Conservation (phyloP, 2,888 invertebrate species). For the Syritta pipiens region DNA sequence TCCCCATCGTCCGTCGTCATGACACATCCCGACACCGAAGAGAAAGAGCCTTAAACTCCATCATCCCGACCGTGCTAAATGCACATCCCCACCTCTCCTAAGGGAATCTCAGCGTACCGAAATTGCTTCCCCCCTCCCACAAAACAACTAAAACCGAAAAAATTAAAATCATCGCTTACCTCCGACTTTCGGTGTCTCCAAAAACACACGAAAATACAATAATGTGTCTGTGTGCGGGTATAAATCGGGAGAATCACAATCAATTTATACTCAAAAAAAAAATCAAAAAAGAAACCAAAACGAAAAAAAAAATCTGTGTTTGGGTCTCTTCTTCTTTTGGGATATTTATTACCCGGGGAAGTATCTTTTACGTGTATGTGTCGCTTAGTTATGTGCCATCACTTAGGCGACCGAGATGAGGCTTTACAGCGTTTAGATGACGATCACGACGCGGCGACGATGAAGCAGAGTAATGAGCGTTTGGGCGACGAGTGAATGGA, state of each 20-base stretch:
- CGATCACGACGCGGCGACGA: too few relatives aligned
- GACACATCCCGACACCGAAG: too few relatives aligned
- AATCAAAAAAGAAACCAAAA: slow-evolving; percentile 8
- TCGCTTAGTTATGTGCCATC: slow-evolving; percentile 41
- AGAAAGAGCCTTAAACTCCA: too few relatives aligned
- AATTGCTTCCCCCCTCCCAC: too few relatives aligned
- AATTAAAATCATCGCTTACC: too few relatives aligned
- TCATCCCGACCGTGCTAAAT: too few relatives aligned
- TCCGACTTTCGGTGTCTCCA: background rate
- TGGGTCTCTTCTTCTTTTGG: slow-evolving; percentile 44
- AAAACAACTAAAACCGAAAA: too few relatives aligned
- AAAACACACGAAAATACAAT: slow-evolving; percentile 34
- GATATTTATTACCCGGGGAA: slow-evolving; percentile 62
- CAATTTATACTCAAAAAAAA: slow-evolving; percentile 51
- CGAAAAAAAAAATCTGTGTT: slow-evolving; percentile 15
- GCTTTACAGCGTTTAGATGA: slow-evolving; percentile 33
- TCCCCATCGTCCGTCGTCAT: too few relatives aligned
- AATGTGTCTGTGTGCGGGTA: slow-evolving; percentile 21
- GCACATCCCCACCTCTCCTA: too few relatives aligned
- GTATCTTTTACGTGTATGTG: slow-evolving; percentile 33
- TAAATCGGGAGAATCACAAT: slow-evolving; percentile 54
- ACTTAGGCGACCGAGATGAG: slow-evolving; percentile 20
- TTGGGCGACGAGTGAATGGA: too few relatives aligned
- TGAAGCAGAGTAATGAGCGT: too few relatives aligned
- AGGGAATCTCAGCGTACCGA: too few relatives aligned